phyloP scores from a whole-genome alignment of 2,888 invertebrate species.

The Hypena proboscidalis region DNA sequence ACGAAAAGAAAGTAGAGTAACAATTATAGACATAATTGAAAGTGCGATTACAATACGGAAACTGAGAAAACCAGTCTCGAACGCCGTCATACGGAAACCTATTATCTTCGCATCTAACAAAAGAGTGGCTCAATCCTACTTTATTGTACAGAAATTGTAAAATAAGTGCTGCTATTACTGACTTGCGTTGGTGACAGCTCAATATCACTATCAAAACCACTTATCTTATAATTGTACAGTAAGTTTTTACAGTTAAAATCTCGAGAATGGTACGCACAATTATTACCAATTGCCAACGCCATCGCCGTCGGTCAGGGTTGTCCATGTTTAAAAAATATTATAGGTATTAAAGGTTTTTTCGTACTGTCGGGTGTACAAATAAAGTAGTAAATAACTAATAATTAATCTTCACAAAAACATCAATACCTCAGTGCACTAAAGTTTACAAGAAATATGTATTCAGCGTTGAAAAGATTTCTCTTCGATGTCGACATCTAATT shows the following conservation, averaged over 20 bases:
- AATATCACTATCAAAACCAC: conserved; percentile 48
- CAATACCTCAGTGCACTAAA: not conserved
- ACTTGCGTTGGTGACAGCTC: conserved; percentile 39
- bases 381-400: no score
- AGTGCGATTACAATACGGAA: conserved; percentile 31
- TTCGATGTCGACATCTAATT: not conserved
- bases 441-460: not conserved
- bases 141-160: conserved; percentile 40
- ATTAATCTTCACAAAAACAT: no score
- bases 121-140: conserved; percentile 33
- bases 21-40: conserved; percentile 35
- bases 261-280: conserved; percentile 43
- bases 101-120: conserved; percentile 41
- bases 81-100: conserved; percentile 25
- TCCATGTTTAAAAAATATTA: no score
- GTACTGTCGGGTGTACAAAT: no score
- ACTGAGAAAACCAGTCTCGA: conserved; percentile 28
- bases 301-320: conserved; percentile 23
- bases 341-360: no score
- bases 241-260: conserved; percentile 56
- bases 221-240: conserved; percentile 62
- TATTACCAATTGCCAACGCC: conserved; percentile 34
- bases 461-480: not conserved
- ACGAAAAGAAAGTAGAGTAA: conserved; percentile 37
- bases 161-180: conserved; percentile 37